Evolutionary conservation across 1,140 invertebrate species (phyloP).

Genomic region (Ceratoteleas bidentatus): DNA sequence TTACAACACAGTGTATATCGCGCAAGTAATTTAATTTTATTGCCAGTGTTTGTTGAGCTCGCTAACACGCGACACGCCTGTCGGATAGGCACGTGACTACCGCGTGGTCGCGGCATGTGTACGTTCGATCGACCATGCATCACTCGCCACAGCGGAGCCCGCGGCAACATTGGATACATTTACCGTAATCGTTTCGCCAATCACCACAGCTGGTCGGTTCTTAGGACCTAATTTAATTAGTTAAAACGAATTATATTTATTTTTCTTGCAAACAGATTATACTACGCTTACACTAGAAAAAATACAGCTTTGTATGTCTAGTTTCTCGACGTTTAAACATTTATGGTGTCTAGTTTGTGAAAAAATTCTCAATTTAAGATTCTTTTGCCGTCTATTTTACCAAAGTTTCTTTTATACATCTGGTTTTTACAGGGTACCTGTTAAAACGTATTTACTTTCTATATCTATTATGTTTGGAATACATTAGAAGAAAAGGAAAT

Average conservation of each 20-base stretch:
- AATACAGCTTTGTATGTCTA: no score
- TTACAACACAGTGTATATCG: slow-evolving; percentile 49
- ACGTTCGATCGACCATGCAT: slow-evolving; percentile 23
- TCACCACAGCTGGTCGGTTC: no score
- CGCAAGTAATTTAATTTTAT: slow-evolving; percentile 69
- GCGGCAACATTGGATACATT: slow-evolving; percentile 22
- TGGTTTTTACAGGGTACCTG: no score
- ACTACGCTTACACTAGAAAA: no score
- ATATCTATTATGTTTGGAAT: no score
- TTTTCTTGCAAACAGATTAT: slow-evolving; percentile 2
- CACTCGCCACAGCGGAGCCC: not conserved
- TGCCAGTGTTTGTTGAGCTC: slow-evolving; percentile 60
- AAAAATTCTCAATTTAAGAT: no score
- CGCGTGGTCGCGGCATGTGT: slow-evolving; percentile 69
- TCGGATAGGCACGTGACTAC: slow-evolving; percentile 68
- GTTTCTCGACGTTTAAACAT: no score
- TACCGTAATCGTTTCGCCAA: slow-evolving; percentile 18
- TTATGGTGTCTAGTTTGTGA: no score
- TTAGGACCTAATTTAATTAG: not conserved
- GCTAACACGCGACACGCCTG: slow-evolving; percentile 65
- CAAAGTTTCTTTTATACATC: no score
- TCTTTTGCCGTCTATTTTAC: no score
- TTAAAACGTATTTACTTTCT: no score
- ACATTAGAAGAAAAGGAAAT: no score
- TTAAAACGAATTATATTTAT: slow-evolving; percentile 1